Evolutionary conservation across 2,797 vertebrate species (phyloP).

Genomic region (Pyrocephalus nanus): DNA sequence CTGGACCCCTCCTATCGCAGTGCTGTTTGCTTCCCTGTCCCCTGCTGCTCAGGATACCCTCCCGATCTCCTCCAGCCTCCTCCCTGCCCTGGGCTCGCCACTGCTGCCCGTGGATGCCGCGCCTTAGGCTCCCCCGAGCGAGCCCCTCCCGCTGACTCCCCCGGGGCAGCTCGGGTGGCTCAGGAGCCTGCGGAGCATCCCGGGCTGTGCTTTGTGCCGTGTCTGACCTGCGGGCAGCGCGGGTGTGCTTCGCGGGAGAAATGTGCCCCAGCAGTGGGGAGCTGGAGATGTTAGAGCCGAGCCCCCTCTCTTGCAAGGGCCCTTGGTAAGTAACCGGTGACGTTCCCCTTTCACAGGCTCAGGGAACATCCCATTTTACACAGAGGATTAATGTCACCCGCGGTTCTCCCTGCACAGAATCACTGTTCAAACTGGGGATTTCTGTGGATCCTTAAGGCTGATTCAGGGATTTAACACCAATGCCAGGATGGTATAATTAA

Average conservation of each 20-base stretch:
- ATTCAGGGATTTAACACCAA: not conserved
- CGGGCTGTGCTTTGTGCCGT: accelerated
- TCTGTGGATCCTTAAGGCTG: not conserved
- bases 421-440: not conserved
- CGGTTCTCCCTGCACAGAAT: not conserved
- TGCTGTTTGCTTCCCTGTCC: not conserved
- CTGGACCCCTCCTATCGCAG: not conserved
- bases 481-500: not conserved
- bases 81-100: not conserved
- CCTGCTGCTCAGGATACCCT: not conserved
- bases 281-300: not conserved
- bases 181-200: not conserved
- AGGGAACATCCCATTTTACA: accelerated
- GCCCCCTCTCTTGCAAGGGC: not conserved
- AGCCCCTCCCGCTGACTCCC: not conserved
- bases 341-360: accelerated
- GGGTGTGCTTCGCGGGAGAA: not conserved
- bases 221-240: not conserved
- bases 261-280: accelerated
- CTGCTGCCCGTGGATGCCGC: not conserved
- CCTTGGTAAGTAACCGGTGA: constrained; percentile 6
- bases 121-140: not conserved
- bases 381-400: not conserved
- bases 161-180: accelerated
- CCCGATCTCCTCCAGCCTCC: not conserved